phyloP scores from a whole-genome alignment of 2,113 vertebrate species.

The Podarcis raffonei region DNA sequence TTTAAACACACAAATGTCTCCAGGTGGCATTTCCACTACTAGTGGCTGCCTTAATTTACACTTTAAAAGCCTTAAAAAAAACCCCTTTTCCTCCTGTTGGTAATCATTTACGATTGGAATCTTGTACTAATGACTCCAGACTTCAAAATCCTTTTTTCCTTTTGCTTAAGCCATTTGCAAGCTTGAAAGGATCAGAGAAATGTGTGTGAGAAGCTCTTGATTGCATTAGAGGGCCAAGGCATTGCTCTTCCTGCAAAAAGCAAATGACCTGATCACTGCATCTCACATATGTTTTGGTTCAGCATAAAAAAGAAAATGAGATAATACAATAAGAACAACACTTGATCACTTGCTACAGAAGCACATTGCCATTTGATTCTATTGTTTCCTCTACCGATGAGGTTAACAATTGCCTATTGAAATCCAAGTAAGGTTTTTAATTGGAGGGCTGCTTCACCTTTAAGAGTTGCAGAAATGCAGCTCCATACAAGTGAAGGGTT shows the following conservation, averaged over 20 bases:
- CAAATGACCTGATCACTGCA: constrained; percentile 33
- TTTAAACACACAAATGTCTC: not conserved
- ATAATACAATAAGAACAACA: not conserved
- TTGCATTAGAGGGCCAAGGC: constrained; percentile 23
- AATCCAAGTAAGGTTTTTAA: not conserved
- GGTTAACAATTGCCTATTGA: not conserved
- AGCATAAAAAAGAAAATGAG: constrained; percentile 49
- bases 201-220: constrained; percentile 49
- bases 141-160: constrained; percentile 24
- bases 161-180: constrained; percentile 33
- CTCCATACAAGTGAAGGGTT: not conserved
- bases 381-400: constrained; percentile 44
- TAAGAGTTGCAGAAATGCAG: not conserved
- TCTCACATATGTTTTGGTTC: constrained; percentile 56
- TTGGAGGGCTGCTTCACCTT: not conserved
- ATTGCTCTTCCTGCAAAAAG: constrained; percentile 42
- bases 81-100: constrained; percentile 7
- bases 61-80: constrained; percentile 31
- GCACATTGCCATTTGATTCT: constrained; percentile 17
- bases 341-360: not conserved
- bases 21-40: not conserved
- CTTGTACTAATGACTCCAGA: not conserved
- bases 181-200: constrained; percentile 46
- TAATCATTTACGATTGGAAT: constrained; percentile 28
- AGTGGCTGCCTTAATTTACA: constrained; percentile 23